Conservation (phyloP, 2,888 invertebrate genomes). For the Zhengitettix transpicula region DNA sequence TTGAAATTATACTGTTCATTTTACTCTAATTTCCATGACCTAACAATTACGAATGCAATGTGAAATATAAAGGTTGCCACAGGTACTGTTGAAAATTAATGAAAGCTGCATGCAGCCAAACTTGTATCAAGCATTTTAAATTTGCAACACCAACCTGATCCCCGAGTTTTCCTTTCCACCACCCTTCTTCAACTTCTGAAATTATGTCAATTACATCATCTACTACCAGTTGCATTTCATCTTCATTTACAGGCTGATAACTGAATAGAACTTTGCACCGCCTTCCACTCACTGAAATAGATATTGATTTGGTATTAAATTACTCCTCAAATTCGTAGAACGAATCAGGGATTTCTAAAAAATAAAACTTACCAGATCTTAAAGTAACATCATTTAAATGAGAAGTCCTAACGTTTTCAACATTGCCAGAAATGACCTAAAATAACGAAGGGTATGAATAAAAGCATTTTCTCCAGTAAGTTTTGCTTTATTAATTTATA, state of each 20-base stretch:
- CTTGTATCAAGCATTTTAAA: no score
- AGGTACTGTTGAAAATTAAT: no score
- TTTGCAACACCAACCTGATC: conserved; percentile 33
- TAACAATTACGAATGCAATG: no score
- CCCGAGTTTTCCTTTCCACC: conserved; percentile 76
- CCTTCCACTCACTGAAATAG: conserved; percentile 26
- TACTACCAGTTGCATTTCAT: conserved; percentile 74
- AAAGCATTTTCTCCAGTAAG: background rate
- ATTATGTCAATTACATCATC: conserved; percentile 83
- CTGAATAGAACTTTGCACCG: conserved; percentile 75
- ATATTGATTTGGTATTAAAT: background rate
- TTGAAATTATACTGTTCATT: no score
- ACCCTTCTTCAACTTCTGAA: conserved; percentile 84
- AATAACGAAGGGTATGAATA: no score
- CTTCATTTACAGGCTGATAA: conserved; percentile 84
- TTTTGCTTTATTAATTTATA: no score
- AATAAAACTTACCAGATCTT: conserved; percentile 3
- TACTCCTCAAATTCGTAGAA: background rate
- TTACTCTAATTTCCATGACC: no score
- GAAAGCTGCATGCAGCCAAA: no score
- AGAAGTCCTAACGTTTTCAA: no score
- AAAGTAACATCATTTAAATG: conserved; percentile 1
- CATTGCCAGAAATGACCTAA: no score
- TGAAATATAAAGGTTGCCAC: no score
- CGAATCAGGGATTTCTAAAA: background rate